Conservation (phyloP, 64 coral and sea anemone genomes). For the Orbicella faveolata region DNA sequence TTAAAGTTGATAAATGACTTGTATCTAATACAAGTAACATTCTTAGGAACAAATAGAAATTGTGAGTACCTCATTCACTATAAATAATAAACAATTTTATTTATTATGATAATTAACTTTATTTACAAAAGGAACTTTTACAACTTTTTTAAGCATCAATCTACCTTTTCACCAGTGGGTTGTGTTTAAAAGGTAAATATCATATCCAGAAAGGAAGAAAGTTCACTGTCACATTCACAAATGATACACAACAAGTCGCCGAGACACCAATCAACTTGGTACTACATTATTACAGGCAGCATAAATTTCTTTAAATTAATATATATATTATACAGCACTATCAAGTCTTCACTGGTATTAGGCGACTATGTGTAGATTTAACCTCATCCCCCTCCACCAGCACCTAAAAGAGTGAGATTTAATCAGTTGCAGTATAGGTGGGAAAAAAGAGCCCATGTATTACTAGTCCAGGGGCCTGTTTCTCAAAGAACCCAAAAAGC, state of each 20-base stretch:
- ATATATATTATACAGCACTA: not conserved
- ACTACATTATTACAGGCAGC: too few relatives aligned
- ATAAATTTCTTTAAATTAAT: not conserved
- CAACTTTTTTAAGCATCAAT: not conserved
- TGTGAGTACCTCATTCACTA: too few relatives aligned
- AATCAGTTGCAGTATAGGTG: not conserved
- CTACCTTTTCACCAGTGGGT: not conserved
- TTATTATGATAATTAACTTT: too few relatives aligned
- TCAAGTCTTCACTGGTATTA: not conserved
- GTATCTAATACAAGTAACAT: too few relatives aligned
- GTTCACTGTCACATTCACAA: not conserved
- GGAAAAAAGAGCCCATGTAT: too few relatives aligned
- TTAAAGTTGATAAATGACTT: too few relatives aligned
- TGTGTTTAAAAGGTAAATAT: conserved; percentile 34
- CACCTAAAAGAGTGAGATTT: conserved; percentile 24
- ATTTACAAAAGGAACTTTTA: not conserved
- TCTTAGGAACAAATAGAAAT: too few relatives aligned
- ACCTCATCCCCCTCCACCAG: conserved; percentile 73
- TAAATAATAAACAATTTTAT: too few relatives aligned
- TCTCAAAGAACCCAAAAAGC: too few relatives aligned
- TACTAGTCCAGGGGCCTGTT: too few relatives aligned
- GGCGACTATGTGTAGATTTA: conserved; percentile 42
- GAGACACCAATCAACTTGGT: not conserved
- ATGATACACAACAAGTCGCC: not conserved
- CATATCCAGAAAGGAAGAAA: not conserved